Evolutionary conservation across 2,888 invertebrate species (phyloP), one percentile per base, ranked within the genome.

Genomic region (Dendrolimus pini): DNA sequence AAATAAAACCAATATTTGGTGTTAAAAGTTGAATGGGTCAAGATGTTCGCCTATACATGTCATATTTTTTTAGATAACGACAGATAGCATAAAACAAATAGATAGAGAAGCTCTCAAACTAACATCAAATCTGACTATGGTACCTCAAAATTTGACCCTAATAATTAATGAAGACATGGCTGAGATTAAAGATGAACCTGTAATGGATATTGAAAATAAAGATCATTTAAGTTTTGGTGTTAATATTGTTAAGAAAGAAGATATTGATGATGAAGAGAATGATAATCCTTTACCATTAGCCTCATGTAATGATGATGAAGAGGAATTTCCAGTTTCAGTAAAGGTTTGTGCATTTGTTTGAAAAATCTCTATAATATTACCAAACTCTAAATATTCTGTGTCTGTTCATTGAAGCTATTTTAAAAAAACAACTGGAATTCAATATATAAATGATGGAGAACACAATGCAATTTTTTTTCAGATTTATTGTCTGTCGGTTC

Each of bases 251-350:
- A 87, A 58, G 70, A 77, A 52, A 30, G 30, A 30, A 30, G 74
- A 65, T n/a, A 61, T 59, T 54, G 67, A 70, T 59, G 78, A 30
- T 30, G 30, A 3, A 30, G 30, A 30, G 30, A 30, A 6, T 30
- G 6, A 77, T 10, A 55, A 65, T 30, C 30, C 30, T 1, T 61
- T 61, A 41, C 59, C 61, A 7, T 60, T 59, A 2, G 52, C 30
- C 6, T 30, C 30, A 30, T 30, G 76, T 1, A 82, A 79, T 67
- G 82, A 80, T 65, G 84, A 82, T 62, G 80, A 88, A 65, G 83
- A 85, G 18, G 30, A 30, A 30, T 30, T 30, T 3, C 30, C 30
- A 6, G 30, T 30, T 30, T 6, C 30, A 30, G 30, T 30, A 30
- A 6, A 30, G 30, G 30, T 30, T 30, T 30, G 30, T 30, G 30